Percentiles rank a stretch among this genome's conserved stretches.
These are phyloP conservation scores for Aptenodytes forsteri DNA, from an alignment of 2,113 vertebrate genomes.

Conservation along the genomic window DNA sequence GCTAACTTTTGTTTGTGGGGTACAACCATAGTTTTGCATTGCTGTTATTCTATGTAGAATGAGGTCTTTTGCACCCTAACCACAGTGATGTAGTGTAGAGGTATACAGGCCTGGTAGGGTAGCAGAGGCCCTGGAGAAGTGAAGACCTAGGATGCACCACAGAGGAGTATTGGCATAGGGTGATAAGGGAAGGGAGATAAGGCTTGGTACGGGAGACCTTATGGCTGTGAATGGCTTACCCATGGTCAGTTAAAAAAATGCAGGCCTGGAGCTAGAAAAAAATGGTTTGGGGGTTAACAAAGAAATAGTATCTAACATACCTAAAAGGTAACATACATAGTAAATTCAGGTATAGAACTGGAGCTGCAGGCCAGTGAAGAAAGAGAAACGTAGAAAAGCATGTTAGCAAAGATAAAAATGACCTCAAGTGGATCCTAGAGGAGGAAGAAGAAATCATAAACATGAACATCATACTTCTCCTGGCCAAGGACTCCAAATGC, in stretches of 20 bases:
- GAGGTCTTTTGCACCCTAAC: fast-evolving
- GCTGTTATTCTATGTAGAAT: fast-evolving
- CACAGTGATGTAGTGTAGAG: fast-evolving
- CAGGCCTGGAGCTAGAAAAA: neutral
- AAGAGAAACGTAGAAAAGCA: neutral
- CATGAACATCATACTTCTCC: fast-evolving
- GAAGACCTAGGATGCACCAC: fast-evolving
- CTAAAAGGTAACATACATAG: neutral
- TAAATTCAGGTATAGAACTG: neutral
- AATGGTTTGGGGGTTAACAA: neutral
- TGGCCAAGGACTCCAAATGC: neutral
- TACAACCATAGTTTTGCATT: fast-evolving
- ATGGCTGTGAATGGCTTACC: fast-evolving
- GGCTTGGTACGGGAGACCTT: neutral
- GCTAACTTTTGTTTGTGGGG: neutral
- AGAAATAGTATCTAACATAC: neutral
- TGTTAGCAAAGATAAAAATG: neutral
- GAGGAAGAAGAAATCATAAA: neutral
- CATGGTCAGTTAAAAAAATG: fast-evolving
- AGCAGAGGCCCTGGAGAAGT: neutral
- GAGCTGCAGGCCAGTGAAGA: neutral
- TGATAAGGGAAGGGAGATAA: neutral
- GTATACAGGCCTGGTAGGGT: too few relatives aligned
- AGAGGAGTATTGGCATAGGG: neutral
- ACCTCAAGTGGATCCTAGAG: neutral